phyloP scores from a whole-genome alignment of 2,113 vertebrate genomes.

The Rhinoderma darwinii region DNA sequence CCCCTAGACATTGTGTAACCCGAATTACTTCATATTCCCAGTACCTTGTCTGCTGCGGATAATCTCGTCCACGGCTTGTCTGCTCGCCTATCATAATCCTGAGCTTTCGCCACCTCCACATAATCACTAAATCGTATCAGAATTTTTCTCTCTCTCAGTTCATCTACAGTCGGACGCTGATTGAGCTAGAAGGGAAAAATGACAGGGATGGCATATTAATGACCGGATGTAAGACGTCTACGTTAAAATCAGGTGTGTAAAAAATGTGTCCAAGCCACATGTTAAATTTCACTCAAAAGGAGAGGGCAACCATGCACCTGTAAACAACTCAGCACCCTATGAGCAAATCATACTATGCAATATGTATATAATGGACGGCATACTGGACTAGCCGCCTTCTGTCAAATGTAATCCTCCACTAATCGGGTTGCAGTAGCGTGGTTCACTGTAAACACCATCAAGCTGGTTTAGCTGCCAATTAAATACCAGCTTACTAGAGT shows the following conservation, averaged over 20 bases:
- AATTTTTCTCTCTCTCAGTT: conserved; percentile 95
- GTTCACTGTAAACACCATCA: neutral
- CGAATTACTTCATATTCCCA: neutral
- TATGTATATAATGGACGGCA: neutral
- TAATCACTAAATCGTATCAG: conserved; percentile 98
- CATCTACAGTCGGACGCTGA: conserved; percentile 95
- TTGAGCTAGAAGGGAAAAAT: conserved; percentile 80
- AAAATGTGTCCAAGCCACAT: neutral
- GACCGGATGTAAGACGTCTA: neutral
- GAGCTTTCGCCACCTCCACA: conserved; percentile 97
- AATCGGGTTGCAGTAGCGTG: no score
- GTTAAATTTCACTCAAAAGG: neutral
- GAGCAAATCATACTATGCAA: neutral
- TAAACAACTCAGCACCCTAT: neutral
- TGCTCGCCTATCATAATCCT: conserved; percentile 95
- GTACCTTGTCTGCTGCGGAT: conserved; percentile 95
- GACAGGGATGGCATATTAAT: neutral
- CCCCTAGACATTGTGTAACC: neutral
- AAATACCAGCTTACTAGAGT: neutral
- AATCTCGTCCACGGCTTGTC: conserved; percentile 98
- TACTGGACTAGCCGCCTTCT: neutral
- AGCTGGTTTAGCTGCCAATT: neutral
- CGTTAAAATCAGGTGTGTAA: neutral
- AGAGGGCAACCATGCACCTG: neutral
- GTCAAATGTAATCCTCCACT: neutral